Evolutionary conservation across 2,113 vertebrate species (phyloP).

Genomic region (Gorsachius goisagi): DNA sequence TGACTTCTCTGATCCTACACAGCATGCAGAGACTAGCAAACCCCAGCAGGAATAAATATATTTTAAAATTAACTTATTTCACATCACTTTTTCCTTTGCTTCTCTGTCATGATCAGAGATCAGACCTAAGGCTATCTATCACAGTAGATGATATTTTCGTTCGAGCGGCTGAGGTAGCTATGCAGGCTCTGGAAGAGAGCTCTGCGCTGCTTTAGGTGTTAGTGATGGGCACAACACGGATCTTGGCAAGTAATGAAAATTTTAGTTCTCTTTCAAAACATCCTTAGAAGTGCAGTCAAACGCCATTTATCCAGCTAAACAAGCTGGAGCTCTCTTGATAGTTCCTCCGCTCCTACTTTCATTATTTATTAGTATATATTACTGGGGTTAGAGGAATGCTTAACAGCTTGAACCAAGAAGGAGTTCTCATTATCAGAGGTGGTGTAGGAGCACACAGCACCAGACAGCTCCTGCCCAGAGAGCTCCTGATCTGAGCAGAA

Average conservation of each 20-base stretch:
- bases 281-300: not conserved
- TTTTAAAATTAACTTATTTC: not conserved
- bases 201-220: not conserved
- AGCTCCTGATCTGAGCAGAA: not conserved
- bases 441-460: not conserved
- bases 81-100: not conserved
- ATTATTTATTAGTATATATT: slow-evolving; percentile 29
- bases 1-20: not conserved
- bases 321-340: not conserved
- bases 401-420: not conserved
- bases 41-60: not conserved
- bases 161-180: not conserved
- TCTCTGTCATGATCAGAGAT: not conserved
- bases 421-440: not conserved
- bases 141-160: not conserved
- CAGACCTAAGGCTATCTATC: not conserved
- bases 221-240: not conserved
- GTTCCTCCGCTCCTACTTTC: not conserved
- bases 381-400: not conserved
- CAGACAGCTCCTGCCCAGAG: not conserved
- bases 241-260: not conserved
- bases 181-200: not conserved
- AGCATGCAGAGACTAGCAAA: not conserved
- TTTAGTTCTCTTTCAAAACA: not conserved
- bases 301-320: not conserved